Evolutionary conservation across 2,888 invertebrate species (phyloP).

Genomic region (Ectobius pallidus): DNA sequence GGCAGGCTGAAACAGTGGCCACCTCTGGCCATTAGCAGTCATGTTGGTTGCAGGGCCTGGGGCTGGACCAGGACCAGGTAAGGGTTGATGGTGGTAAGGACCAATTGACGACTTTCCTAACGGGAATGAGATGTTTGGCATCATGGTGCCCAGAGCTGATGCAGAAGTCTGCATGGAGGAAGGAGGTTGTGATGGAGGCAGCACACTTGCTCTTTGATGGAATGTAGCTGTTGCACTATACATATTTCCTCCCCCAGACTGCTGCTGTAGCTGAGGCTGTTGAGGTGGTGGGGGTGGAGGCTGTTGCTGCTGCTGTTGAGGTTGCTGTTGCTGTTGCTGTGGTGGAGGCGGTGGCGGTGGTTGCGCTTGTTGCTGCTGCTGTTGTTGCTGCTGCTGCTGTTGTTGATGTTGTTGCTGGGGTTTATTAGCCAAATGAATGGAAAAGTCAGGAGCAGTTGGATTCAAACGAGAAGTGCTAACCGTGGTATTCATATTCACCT

Average conservation of each 20-base stretch:
- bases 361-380: constrained; percentile 1
- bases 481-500: constrained; percentile 50
- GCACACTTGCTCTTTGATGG: constrained; percentile 36
- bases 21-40: constrained; percentile 38
- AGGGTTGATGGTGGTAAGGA: constrained; percentile 34
- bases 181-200: constrained; percentile 37
- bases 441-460: constrained; percentile 81
- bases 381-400: constrained; percentile 3
- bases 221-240: constrained; percentile 33
- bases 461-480: constrained; percentile 72
- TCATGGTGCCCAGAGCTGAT: constrained; percentile 31
- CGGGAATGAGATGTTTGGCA: constrained; percentile 38
- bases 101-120: constrained; percentile 36
- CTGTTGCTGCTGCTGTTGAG: constrained; percentile 17
- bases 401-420: constrained; percentile 49
- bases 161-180: constrained; percentile 36
- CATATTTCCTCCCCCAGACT: not conserved
- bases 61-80: constrained; percentile 2
- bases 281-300: constrained; percentile 4
- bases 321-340: constrained; percentile 16
- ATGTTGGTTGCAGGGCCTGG: constrained; percentile 36
- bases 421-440: constrained; percentile 56
- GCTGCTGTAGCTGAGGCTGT: constrained; percentile 25
- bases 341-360: constrained; percentile 18
- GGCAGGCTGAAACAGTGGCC: constrained; percentile 41